These are phyloP conservation scores for Colaptes auratus DNA, from an alignment of 2,113 vertebrate species.

Conservation along the genomic window DNA sequence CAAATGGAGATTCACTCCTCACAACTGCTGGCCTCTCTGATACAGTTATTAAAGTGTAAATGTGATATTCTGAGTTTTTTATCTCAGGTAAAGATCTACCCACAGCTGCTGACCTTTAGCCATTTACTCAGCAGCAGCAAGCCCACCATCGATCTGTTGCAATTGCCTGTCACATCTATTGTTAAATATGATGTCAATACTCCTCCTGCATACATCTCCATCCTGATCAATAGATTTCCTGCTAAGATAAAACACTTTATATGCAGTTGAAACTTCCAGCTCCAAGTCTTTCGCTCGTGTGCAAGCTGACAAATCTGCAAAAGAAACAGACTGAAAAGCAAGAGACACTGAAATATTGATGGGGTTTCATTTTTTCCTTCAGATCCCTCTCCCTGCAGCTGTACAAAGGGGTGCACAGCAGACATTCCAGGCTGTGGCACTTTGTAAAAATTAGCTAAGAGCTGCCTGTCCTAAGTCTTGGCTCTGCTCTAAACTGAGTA, in stretches of 20 bases:
- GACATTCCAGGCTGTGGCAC: neutral
- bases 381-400: neutral
- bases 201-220: neutral
- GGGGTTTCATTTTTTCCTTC: neutral
- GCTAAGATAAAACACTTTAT: neutral
- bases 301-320: neutral
- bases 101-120: slow-evolving; percentile 34
- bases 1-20: neutral
- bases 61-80: slow-evolving; percentile 57
- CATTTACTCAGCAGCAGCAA: slow-evolving; percentile 13
- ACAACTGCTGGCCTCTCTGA: neutral
- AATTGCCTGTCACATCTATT: neutral
- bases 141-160: slow-evolving; percentile 15
- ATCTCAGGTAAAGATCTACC: slow-evolving; percentile 21
- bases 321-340: no score
- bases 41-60: slow-evolving; percentile 53
- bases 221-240: neutral
- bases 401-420: neutral
- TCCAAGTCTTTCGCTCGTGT: neutral
- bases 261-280: neutral
- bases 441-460: neutral
- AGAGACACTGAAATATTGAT: neutral
- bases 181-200: neutral
- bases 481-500: neutral
- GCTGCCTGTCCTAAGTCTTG: neutral